These are phyloP conservation scores for Drosophila athabasca DNA, from an alignment of 1,140 invertebrate species.

Conservation along the genomic window DNA sequence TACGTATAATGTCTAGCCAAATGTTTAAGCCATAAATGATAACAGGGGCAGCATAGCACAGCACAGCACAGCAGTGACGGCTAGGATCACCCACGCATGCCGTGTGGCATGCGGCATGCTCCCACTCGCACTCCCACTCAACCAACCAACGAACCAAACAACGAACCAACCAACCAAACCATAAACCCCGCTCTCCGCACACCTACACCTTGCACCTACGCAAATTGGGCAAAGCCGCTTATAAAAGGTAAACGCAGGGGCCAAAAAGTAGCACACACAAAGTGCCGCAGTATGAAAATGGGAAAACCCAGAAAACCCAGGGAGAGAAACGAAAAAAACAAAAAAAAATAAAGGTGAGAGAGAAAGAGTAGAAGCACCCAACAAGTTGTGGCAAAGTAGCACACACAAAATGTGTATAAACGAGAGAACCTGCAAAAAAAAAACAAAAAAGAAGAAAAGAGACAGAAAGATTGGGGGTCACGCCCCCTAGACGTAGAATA, in stretches of 20 bases:
- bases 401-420: constrained; percentile 59
- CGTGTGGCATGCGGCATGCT: background rate
- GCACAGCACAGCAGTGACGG: constrained; percentile 33
- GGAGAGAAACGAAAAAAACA: background rate
- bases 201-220: constrained; percentile 23
- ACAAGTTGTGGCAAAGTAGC: constrained; percentile 73
- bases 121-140: background rate
- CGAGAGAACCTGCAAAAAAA: constrained; percentile 19
- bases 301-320: constrained; percentile 26
- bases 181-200: constrained; percentile 4
- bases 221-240: constrained; percentile 79
- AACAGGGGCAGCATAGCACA: constrained; percentile 70
- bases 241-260: constrained; percentile 77
- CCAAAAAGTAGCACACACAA: constrained; percentile 75
- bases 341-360: background rate
- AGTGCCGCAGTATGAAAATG: constrained; percentile 46
- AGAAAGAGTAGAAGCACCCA: constrained; percentile 22
- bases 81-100: constrained; percentile 6
- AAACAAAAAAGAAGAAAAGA: background rate
- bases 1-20: constrained; percentile 49
- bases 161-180: constrained; percentile 19
- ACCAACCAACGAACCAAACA: constrained; percentile 12
- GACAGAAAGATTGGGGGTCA: constrained; percentile 42
- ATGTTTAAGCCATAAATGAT: constrained; percentile 81
- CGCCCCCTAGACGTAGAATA: constrained; percentile 30